These are phyloP conservation scores for Drosophila peninsularis DNA, from an alignment of 2,888 invertebrate genomes.

Conservation along the genomic window DNA sequence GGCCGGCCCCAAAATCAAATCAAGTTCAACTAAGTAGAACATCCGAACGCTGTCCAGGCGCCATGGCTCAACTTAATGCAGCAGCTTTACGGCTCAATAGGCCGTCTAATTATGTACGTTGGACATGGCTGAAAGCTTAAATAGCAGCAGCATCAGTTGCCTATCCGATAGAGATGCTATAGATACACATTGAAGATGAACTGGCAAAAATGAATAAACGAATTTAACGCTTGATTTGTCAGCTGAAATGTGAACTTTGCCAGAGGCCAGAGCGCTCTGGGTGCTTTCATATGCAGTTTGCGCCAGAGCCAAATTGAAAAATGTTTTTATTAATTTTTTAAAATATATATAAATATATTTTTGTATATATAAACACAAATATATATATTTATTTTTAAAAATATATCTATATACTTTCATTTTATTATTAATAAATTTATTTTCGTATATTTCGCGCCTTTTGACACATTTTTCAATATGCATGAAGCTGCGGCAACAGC, in stretches of 20 bases:
- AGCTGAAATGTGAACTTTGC: slow-evolving; percentile 28
- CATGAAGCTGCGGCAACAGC: slow-evolving; percentile 38
- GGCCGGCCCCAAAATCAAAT: slow-evolving; percentile 53
- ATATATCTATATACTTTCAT: not conserved
- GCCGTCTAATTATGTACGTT: slow-evolving; percentile 66
- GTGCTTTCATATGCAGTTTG: slow-evolving; percentile 9
- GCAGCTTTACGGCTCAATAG: slow-evolving; percentile 69
- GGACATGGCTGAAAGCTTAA: slow-evolving; percentile 25
- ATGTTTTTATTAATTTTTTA: not conserved
- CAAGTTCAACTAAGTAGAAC: slow-evolving; percentile 61
- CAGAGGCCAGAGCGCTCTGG: not conserved
- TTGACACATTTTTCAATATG: slow-evolving; percentile 36
- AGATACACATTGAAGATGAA: slow-evolving; percentile 61
- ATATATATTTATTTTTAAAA: not conserved
- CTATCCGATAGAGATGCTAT: slow-evolving; percentile 1
- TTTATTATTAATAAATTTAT: slow-evolving; percentile 12
- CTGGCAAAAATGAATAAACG: slow-evolving; percentile 65
- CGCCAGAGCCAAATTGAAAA: not conserved
- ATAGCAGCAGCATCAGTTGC: slow-evolving; percentile 12
- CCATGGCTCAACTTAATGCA: slow-evolving; percentile 22
- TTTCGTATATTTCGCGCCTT: slow-evolving; percentile 11
- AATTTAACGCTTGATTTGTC: slow-evolving; percentile 73
- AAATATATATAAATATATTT: not conserved
- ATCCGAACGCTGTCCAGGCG: slow-evolving; percentile 16
- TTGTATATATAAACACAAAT: not conserved